These are phyloP conservation scores for Parauchenoglanis punctatus DNA, from an alignment of 2,797 vertebrate species.

Conservation along the genomic window DNA sequence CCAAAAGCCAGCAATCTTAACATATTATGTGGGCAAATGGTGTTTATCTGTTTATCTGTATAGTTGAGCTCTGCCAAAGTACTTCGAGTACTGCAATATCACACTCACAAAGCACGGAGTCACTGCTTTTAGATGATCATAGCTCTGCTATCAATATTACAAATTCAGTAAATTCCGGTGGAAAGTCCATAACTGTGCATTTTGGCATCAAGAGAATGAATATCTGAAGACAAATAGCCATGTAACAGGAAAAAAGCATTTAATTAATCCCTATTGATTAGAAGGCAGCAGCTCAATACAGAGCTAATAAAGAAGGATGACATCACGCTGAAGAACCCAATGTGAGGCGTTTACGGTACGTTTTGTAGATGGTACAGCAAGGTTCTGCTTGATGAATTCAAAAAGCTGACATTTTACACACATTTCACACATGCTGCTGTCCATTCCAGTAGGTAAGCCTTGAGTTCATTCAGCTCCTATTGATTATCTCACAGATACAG, in stretches of 20 bases:
- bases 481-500: background rate
- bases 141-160: background rate
- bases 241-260: slow-evolving; percentile 27
- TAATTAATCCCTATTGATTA: slow-evolving; percentile 51
- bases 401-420: slow-evolving; percentile 25
- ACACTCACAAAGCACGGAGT: slow-evolving; percentile 15
- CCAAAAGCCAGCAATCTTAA: slow-evolving; percentile 22
- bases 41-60: slow-evolving; percentile 51
- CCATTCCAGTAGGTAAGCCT: background rate
- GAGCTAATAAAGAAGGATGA: slow-evolving; percentile 34
- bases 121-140: background rate
- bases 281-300: slow-evolving; percentile 18
- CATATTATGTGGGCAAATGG: slow-evolving; percentile 4
- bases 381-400: slow-evolving; percentile 21
- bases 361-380: background rate
- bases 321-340: slow-evolving; percentile 23
- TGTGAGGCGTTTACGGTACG: slow-evolving; percentile 2
- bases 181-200: background rate
- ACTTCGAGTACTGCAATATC: background rate
- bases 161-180: background rate
- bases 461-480: background rate
- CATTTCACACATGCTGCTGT: slow-evolving; percentile 1
- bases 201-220: slow-evolving; percentile 18
- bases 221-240: slow-evolving; percentile 37
- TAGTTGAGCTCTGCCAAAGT: slow-evolving; percentile 15